These are phyloP conservation scores for Seriola rivoliana DNA, from an alignment of 2,113 vertebrate genomes.

Conservation along the genomic window DNA sequence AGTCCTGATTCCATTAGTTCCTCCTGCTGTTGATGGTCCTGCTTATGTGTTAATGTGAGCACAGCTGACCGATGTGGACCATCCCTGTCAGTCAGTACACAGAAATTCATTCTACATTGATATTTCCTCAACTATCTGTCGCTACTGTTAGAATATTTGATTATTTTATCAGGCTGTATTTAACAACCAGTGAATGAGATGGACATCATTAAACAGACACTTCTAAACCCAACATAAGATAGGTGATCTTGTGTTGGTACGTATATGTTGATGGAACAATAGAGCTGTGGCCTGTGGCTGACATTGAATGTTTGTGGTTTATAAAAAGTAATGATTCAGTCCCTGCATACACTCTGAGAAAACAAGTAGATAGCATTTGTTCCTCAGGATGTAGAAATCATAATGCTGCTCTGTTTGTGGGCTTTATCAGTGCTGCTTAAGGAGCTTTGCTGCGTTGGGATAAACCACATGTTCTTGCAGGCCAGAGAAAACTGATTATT, in stretches of 20 bases:
- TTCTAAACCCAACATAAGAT: neutral
- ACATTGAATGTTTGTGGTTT: neutral
- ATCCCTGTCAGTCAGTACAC: neutral
- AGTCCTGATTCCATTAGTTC: neutral
- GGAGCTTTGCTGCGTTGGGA: neutral
- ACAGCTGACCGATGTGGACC: neutral
- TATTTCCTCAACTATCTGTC: neutral
- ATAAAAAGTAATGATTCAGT: neutral
- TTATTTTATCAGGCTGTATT: neutral
- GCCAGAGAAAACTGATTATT: neutral
- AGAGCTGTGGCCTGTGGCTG: neutral
- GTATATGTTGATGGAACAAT: neutral
- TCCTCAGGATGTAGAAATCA: neutral
- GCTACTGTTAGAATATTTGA: neutral
- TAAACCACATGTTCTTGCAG: neutral
- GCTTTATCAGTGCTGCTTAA: neutral
- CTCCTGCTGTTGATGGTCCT: neutral
- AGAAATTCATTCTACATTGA: neutral
- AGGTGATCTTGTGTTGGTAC: neutral
- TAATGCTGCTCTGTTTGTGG: constrained; percentile 7
- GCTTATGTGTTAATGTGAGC: constrained; percentile 20
- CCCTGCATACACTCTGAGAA: neutral
- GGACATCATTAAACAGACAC: neutral
- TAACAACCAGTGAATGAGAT: neutral
- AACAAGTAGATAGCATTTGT: neutral